These are phyloP conservation scores for Chironomus tepperi DNA, from an alignment of 1,140 invertebrate species.

Conservation along the genomic window DNA sequence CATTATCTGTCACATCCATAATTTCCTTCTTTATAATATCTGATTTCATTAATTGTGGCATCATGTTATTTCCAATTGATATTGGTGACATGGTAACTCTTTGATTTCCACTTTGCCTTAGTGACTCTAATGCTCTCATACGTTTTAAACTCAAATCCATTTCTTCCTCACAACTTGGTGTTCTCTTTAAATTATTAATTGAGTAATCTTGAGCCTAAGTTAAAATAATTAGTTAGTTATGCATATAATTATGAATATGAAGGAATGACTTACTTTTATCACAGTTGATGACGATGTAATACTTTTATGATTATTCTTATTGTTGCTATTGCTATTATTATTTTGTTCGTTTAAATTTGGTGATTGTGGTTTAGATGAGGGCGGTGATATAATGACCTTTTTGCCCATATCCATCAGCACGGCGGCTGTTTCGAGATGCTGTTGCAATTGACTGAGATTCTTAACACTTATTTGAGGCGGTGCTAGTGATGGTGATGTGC, in stretches of 20 bases:
- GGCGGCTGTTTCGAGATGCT: conserved; percentile 39
- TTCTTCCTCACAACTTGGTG: conserved; percentile 33
- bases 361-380: conserved; percentile 39
- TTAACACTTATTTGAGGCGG: conserved; percentile 26
- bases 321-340: conserved; percentile 21
- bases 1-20: conserved; percentile 27
- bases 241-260: neutral
- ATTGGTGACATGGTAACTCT: conserved; percentile 27
- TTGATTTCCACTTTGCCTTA: neutral
- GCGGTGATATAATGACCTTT: conserved; percentile 40
- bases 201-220: conserved; percentile 30
- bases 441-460: conserved; percentile 34
- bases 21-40: conserved; percentile 19
- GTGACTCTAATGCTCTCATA: conserved; percentile 27
- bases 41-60: conserved; percentile 17
- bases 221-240: neutral
- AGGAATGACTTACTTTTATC: neutral
- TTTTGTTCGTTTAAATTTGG: conserved; percentile 29
- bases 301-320: conserved; percentile 22
- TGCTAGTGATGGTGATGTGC: conserved; percentile 28
- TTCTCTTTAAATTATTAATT: conserved; percentile 39
- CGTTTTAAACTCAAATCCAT: conserved; percentile 37
- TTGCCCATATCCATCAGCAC: conserved; percentile 41
- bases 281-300: conserved; percentile 21
- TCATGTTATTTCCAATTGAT: conserved; percentile 27